A percentile compares a stretch with the other conserved stretches of the same genome.
phyloP scores from a whole-genome alignment of 1,140 invertebrate species.

The Calycopis cecrops region DNA sequence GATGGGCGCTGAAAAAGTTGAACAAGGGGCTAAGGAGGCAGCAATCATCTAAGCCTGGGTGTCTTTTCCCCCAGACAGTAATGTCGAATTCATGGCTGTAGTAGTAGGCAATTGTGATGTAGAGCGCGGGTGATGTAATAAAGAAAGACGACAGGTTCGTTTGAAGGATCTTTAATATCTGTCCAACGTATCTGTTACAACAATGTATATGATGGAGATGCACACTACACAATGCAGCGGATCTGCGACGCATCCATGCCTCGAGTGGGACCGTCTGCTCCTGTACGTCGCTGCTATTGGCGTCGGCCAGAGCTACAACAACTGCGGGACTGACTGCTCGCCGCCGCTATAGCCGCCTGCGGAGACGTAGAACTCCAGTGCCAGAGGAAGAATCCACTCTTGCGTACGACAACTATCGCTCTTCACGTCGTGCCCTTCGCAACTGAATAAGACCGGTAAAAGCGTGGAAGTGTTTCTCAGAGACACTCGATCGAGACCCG shows the following conservation, averaged over 20 bases:
- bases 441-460: too few relatives aligned
- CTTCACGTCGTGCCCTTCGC: not conserved
- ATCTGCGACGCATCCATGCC: not conserved
- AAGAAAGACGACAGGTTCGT: too few relatives aligned
- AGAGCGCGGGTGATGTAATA: too few relatives aligned
- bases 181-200: too few relatives aligned
- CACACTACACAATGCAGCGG: not conserved
- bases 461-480: too few relatives aligned
- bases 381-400: not conserved
- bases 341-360: not conserved
- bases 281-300: not conserved
- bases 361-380: not conserved
- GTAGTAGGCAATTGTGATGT: too few relatives aligned
- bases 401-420: not conserved
- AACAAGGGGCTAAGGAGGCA: slow-evolving; percentile 17
- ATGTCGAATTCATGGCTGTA: slow-evolving; percentile 59
- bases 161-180: too few relatives aligned
- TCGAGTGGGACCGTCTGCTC: not conserved
- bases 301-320: not conserved
- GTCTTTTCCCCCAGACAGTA: not conserved
- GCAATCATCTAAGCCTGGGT: not conserved
- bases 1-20: slow-evolving; percentile 19
- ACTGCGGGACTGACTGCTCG: not conserved
- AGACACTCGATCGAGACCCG: too few relatives aligned
- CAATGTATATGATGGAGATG: too few relatives aligned